Base-by-base conservation (phyloP, 2,888 invertebrate genomes). In the Cenopis cana region DNA sequence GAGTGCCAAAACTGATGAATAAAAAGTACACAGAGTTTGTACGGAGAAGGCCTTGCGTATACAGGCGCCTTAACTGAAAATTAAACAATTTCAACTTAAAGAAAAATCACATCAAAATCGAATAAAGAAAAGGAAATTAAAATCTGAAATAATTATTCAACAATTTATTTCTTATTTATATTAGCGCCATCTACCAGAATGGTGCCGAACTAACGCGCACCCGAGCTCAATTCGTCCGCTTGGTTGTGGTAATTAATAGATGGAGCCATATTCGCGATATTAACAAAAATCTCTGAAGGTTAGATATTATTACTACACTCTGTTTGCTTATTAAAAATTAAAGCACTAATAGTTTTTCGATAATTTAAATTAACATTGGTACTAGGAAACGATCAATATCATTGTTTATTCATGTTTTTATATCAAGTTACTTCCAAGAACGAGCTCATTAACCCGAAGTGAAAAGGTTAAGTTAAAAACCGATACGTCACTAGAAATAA, bases 181-280 rank as follows among this genome's bases (percentile, higher is more conserved):
- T 54, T 38, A 33, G 20, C 64, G 52, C 64, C 64, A 64, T 54
- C 64, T 64, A 64, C 33, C n/a, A 5, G 6, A 9, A 9, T 11
- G 9, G 6, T 1, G 14, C 18, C 6, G 6, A 64, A 64, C 38
- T 38, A 64, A 20, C 38, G 38, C 2, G 10, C 2, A 20, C n/a
- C 54, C 11, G 36, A 12, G n/a, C 20, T 8, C 36, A 14, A n/a
- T n/a, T 20, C 11, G 11, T 0, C 4, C 5, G 52, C 14, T 20
- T 50, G 14, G 5, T 52, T 9, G 17, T 5, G 14, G 4, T 12
- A 2, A n/a, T 18, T 54, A 9, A 54, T 54, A 64, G 64, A 54
- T 64, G 64, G 38, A 36, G 24, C 20, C 2, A 1, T 54, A 10
- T 3, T 38, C 36, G 64, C 36, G n/a, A 9, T 36, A 1, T 14